These are phyloP conservation scores for Diarsia mendica DNA, from an alignment of 2,888 invertebrate species.

Conservation along the genomic window DNA sequence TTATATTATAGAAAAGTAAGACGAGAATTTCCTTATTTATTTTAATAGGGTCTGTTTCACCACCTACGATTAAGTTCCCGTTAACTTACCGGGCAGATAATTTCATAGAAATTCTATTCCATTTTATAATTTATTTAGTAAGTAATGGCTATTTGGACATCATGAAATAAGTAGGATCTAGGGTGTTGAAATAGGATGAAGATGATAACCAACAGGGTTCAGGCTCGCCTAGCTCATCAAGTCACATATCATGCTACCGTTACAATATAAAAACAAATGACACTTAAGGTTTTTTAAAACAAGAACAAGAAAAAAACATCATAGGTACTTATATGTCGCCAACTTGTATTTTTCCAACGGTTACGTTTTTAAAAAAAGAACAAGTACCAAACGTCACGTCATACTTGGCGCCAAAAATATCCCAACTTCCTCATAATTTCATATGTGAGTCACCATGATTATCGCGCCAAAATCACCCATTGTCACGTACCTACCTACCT, in stretches of 20 bases:
- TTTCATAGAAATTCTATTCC: too few species aligned
- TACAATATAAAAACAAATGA: neutral
- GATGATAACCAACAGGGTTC: neutral
- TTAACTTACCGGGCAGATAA: too few species aligned
- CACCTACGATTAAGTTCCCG: too few species aligned
- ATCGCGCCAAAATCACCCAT: slow-evolving; percentile 47
- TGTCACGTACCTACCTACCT: slow-evolving; percentile 45
- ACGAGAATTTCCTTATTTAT: neutral
- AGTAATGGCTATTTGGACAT: too few species aligned
- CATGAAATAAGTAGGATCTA: too few species aligned
- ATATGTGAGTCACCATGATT: slow-evolving; percentile 42
- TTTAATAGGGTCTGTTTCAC: too few species aligned
- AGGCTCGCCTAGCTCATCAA: neutral
- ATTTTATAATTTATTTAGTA: too few species aligned
- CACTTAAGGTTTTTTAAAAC: neutral
- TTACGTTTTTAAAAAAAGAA: neutral
- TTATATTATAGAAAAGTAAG: neutral
- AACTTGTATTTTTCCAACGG: too few species aligned
- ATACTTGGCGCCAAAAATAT: slow-evolving; percentile 22
- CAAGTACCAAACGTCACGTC: too few species aligned
- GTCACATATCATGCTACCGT: neutral
- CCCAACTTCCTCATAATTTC: slow-evolving; percentile 21
- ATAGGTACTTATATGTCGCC: neutral
- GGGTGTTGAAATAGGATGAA: neutral
- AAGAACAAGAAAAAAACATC: neutral